phyloP scores from a whole-genome alignment of 92 coral and sea anemone genomes.

The Pocillopora grandis region DNA sequence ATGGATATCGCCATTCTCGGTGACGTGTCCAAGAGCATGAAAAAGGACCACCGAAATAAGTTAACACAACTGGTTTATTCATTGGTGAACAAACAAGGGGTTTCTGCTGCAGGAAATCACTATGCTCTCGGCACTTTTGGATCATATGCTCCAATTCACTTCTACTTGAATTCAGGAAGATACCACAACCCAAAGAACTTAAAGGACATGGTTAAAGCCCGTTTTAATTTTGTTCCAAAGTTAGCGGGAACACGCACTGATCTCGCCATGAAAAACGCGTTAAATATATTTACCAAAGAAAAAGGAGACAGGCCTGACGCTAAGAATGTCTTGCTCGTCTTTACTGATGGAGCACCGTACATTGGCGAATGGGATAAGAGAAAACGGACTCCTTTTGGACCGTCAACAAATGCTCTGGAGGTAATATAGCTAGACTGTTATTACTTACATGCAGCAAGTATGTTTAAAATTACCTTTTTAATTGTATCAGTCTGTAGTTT shows the following conservation, averaged over 20 bases:
- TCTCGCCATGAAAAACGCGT: not conserved
- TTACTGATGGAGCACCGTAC: not conserved
- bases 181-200: no score
- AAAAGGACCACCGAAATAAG: not conserved
- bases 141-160: not conserved
- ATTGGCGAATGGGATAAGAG: not conserved
- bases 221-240: not conserved
- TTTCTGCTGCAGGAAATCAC: not conserved
- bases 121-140: not conserved
- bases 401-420: not conserved
- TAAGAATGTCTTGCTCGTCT: not conserved
- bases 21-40: not conserved
- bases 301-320: slow-evolving; percentile 8
- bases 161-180: not conserved
- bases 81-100: not conserved
- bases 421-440: not conserved
- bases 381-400: not conserved
- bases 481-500: no score
- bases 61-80: not conserved
- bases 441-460: no score
- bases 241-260: not conserved
- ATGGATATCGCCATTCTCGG: not conserved
- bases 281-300: not conserved
- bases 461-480: no score
- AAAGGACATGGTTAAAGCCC: no score